Percentiles rank a stretch among this genome's conserved stretches.
These are phyloP conservation scores for Cavia aperea DNA, from an alignment of 2,113 vertebrate genomes.

Conservation along the genomic window DNA sequence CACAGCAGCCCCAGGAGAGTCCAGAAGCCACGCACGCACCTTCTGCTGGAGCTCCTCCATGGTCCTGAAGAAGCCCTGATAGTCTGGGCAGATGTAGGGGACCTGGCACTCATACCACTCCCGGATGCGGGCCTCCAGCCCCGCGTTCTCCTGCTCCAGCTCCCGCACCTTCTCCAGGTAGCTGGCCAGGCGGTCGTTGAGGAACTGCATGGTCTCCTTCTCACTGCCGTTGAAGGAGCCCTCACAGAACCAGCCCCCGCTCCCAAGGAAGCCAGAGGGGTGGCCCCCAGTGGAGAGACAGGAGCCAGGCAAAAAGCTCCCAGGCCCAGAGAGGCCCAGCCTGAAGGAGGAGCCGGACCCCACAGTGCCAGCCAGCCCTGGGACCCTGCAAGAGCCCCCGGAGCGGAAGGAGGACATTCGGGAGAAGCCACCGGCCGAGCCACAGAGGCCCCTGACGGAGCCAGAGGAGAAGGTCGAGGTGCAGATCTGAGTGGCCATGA, in stretches of 20 bases:
- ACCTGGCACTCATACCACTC: constrained; percentile 78
- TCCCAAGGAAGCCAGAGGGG: constrained; percentile 50
- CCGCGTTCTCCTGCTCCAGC: constrained; percentile 84
- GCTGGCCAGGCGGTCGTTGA: constrained; percentile 89
- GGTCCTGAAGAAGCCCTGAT: constrained; percentile 65
- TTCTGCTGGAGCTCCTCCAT: constrained; percentile 70
- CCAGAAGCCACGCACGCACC: constrained; percentile 8
- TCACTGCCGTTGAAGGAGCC: constrained; percentile 56
- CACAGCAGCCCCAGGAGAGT: too few species aligned
- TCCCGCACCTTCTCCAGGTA: constrained; percentile 91
- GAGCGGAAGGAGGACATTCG: constrained; percentile 52
- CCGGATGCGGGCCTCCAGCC: constrained; percentile 87
- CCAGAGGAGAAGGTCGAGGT: constrained; percentile 49
- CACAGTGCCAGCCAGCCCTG: constrained; percentile 37
- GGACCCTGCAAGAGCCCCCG: constrained; percentile 57
- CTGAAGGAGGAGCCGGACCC: constrained; percentile 46
- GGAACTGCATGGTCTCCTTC: constrained; percentile 96
- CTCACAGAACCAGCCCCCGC: constrained; percentile 38
- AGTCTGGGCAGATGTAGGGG: constrained; percentile 54
- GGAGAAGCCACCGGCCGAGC: background rate
- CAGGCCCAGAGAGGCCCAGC: constrained; percentile 45
- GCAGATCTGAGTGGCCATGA: constrained; percentile 65
- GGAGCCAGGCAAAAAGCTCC: constrained; percentile 49
- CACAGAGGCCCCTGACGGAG: constrained; percentile 53
- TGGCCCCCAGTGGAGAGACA: constrained; percentile 15